A percentile compares a stretch with the other conserved stretches of the same genome.
Evolutionary conservation across 2,113 vertebrate species (phyloP).

Genomic region (Prinia subflava): DNA sequence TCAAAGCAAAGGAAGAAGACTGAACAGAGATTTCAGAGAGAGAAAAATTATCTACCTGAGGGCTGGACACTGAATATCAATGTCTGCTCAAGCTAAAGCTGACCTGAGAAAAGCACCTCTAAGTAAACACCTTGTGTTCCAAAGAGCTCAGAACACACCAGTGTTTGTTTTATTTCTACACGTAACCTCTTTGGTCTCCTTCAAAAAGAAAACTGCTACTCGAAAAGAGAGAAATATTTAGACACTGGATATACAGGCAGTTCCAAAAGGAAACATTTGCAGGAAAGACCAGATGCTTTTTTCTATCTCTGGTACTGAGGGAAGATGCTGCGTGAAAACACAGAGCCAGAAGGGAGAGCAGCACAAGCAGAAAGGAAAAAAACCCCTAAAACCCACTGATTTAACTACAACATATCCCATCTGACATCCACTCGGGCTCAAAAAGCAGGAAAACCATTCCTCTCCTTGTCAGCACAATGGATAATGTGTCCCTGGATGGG

Average conservation of each 20-base stretch:
- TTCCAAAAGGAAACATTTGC: slow-evolving; percentile 39
- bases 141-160: background rate
- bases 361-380: background rate
- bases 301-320: background rate
- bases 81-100: background rate
- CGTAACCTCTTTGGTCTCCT: slow-evolving; percentile 45
- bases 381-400: background rate
- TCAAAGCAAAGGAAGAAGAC: background rate
- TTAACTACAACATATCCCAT: background rate
- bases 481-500: fast-evolving
- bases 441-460: background rate
- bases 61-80: background rate
- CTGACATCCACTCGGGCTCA: background rate
- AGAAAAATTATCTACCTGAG: background rate
- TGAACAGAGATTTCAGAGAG: background rate
- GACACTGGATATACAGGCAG: slow-evolving; percentile 49
- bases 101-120: background rate
- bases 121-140: background rate
- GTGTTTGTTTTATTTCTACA: slow-evolving; percentile 57
- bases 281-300: slow-evolving; percentile 15
- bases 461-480: fast-evolving
- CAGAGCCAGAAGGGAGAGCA: background rate
- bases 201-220: slow-evolving; percentile 47
- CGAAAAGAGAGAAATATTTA: slow-evolving; percentile 58
- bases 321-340: background rate